Base-by-base conservation (phyloP, 2,113 vertebrate genomes). In the Chaenogobius annularis region DNA sequence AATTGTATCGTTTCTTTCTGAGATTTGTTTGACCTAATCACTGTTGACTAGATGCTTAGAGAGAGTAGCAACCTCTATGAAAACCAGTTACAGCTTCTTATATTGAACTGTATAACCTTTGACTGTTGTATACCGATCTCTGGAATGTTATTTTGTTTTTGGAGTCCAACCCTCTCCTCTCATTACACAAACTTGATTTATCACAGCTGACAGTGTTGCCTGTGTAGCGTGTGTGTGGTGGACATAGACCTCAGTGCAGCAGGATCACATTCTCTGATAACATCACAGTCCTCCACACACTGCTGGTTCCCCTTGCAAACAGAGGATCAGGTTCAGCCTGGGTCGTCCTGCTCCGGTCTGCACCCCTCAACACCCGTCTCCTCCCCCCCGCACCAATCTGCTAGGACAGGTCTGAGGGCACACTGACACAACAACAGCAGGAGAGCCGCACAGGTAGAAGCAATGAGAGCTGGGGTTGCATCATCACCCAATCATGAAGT, bases 251-350 rank as follows among this genome's bases (percentile, higher is more conserved):
- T 77, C 59, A 70, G 23, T 69, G 66, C 68, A 72, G 74, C 37
- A 40, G 56, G 78, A 88, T 86, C 90, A 81, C 84, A 74, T 88
- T 83, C 68, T 69, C 66, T 43, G 90, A 87, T 90, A 90, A 75
- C 77, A 87, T 82, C 75, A 9, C 72, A 70, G 73, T 66, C 69
- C 37, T 79, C 77, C 77, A 79, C 79, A 23, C 83, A 69, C 77
- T 81, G 78, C 80, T 88, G 85, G 82, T 74, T 74, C 80, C 76
- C 74, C 37, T 77, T 77, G 68, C 81, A 81, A 88, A 87, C 87
- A 88, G 82, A 79, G 73, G 77, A 85, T 89, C 83, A 3, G 74
- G 85, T 91, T 91, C 68, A 79, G 76, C 65, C 70, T 73, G 66
- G 59, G 66, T 77, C 56, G 20, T n/a, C 66, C 47, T 22, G 61